Evolutionary conservation across 2,797 vertebrate genomes (phyloP).

Genomic region (Falco rusticolus): DNA sequence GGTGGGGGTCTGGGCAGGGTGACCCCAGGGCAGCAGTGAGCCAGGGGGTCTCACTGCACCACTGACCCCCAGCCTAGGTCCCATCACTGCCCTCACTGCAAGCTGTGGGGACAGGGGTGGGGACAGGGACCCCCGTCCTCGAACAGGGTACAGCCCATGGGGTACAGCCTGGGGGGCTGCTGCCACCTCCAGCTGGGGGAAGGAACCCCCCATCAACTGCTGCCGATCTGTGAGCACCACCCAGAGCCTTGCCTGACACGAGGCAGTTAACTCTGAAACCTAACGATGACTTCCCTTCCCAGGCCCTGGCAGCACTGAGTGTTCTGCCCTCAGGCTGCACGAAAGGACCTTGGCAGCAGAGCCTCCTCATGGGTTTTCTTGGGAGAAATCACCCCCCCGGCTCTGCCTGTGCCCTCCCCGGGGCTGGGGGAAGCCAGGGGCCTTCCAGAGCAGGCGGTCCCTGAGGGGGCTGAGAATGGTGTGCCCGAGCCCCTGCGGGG

Average conservation of each 20-base stretch:
- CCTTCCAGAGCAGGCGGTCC: fast-evolving
- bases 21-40: fast-evolving
- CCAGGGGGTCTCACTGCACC: background rate
- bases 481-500: fast-evolving
- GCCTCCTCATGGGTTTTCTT: background rate
- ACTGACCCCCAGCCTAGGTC: background rate
- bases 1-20: fast-evolving
- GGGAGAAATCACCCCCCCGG: background rate
- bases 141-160: fast-evolving
- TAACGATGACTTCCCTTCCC: background rate
- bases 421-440: background rate
- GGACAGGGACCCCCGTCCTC: fast-evolving
- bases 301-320: fast-evolving
- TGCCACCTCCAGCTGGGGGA: background rate
- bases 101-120: background rate
- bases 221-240: background rate
- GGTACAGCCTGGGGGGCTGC: background rate
- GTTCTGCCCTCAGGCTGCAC: fast-evolving
- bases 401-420: background rate
- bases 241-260: background rate
- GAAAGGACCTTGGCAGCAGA: fast-evolving
- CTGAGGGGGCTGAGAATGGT: fast-evolving
- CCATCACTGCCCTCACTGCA: background rate
- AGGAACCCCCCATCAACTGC: background rate
- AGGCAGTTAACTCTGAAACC: background rate